Evolutionary conservation across 2,113 vertebrate genomes (phyloP).

Genomic region (Seriola dumerili): DNA sequence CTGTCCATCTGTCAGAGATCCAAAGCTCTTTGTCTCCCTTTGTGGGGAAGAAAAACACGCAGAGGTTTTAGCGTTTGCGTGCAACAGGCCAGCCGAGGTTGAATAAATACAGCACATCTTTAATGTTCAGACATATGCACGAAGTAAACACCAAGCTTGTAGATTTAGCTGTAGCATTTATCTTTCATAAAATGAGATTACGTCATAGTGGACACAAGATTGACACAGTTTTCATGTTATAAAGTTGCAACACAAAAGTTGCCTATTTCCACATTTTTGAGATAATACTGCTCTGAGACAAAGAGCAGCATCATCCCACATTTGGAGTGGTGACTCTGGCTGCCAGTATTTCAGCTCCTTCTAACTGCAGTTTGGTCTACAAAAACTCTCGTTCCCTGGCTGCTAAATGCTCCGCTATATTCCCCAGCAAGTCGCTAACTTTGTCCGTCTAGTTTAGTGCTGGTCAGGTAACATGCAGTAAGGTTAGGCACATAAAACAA

Average conservation of each 20-base stretch:
- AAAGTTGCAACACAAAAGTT: no score
- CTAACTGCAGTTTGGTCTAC: no score
- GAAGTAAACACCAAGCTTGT: not conserved
- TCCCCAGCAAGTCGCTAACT: not conserved
- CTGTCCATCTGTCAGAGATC: slow-evolving; percentile 25
- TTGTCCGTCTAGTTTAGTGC: not conserved
- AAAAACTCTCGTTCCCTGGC: not conserved
- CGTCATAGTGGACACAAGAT: no score
- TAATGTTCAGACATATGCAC: not conserved
- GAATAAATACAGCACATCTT: not conserved
- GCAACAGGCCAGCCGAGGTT: not conserved
- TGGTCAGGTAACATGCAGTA: not conserved
- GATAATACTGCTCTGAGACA: no score
- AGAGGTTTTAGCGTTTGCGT: not conserved
- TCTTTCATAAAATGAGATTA: not conserved
- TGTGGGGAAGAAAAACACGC: slow-evolving; percentile 4
- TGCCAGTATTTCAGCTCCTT: no score
- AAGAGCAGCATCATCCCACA: not conserved
- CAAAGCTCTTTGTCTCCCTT: slow-evolving; percentile 14
- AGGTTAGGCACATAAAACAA: not conserved
- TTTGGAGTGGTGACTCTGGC: not conserved
- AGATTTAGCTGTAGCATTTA: not conserved
- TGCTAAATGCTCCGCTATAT: not conserved
- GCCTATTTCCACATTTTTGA: no score
- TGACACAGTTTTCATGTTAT: no score